Evolutionary conservation across 2,888 invertebrate genomes (phyloP), one percentile per base, ranked within the genome.

Genomic region (Disparrhopalites patrizii): DNA sequence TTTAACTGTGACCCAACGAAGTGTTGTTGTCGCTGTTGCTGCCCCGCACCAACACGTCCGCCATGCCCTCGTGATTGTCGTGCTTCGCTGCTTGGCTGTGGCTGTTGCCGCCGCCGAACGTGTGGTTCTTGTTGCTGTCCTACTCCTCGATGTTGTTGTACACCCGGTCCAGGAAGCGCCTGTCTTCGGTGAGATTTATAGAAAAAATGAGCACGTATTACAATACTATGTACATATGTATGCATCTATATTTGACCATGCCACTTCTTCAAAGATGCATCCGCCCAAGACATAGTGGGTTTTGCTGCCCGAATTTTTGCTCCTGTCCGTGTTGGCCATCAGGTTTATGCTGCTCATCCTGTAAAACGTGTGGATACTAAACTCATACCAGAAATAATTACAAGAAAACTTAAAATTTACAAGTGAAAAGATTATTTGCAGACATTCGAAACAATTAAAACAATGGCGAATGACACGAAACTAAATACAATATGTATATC

Each of bases 281-380:
- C 3, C n/a, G 20, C 3, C 50, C 50, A 20, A n/a, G 50, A n/a
- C 13, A 23, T 50, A 50, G 50, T 10, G 50, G 50, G 25, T 50
- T 50, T 50, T 50, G 50, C 50, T 20, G 20, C 50, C 50, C 50
- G 3, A 50, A 50, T 25, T 50, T 50, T 10, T 2, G 23, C 18
- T 23, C n/a, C 25, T 50, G 50, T 10, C 50, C 50, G 2, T 20
- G 13, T 20, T 50, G 50, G 50, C 50, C 50, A 13, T 50, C 50
- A 2, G n/a, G 50, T 13, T 20, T 13, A 5, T 50, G 50, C 50
- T 50, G 50, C 50, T 50, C 50, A 4, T 23, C 50, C 4, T 50
- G 50, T 50, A 20, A 50, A 20, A 50, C 50, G 3, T 50, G 50
- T 23, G 50, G 50, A n/a, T 50, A 50, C 25, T 50, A 23, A 50